Evolutionary conservation across 2,113 vertebrate species (phyloP).

Genomic region (Trachemys scripta): DNA sequence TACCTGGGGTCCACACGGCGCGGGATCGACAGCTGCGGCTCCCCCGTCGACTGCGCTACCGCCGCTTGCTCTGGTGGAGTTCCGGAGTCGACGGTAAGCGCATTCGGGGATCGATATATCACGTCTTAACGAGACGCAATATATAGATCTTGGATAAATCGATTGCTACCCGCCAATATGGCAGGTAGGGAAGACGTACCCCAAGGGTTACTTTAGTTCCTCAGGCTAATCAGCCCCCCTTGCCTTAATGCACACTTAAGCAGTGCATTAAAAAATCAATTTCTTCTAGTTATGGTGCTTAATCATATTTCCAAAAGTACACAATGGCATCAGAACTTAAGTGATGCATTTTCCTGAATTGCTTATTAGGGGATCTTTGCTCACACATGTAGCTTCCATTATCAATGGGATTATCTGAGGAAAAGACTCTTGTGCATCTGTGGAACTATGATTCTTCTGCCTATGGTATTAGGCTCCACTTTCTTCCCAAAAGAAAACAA

Average conservation of each 20-base stretch:
- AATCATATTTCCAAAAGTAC: background rate
- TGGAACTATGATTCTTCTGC: background rate
- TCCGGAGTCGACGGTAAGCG: too few relatives aligned
- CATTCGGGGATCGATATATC: too few relatives aligned
- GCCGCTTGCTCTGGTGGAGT: too few relatives aligned
- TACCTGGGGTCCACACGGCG: too few relatives aligned
- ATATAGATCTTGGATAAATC: too few relatives aligned
- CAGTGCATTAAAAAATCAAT: slow-evolving; percentile 20
- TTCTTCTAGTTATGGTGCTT: slow-evolving; percentile 32
- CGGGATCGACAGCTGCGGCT: too few relatives aligned
- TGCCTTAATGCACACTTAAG: background rate
- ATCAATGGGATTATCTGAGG: slow-evolving; percentile 34
- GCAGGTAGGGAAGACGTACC: too few relatives aligned
- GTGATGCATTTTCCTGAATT: background rate
- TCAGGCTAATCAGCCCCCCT: background rate
- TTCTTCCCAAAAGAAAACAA: slow-evolving; percentile 37
- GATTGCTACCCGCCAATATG: too few relatives aligned
- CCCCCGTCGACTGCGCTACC: too few relatives aligned
- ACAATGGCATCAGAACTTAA: background rate
- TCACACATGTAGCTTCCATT: slow-evolving; percentile 43
- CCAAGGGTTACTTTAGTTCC: background rate
- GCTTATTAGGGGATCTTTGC: slow-evolving; percentile 13
- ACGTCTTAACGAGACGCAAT: too few relatives aligned
- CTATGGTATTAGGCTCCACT: background rate
- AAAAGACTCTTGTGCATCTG: background rate